Percentiles rank a stretch among this genome's conserved stretches.
These are phyloP conservation scores for Patella vulgata DNA, from an alignment of 1,140 invertebrate genomes.

Conservation along the genomic window DNA sequence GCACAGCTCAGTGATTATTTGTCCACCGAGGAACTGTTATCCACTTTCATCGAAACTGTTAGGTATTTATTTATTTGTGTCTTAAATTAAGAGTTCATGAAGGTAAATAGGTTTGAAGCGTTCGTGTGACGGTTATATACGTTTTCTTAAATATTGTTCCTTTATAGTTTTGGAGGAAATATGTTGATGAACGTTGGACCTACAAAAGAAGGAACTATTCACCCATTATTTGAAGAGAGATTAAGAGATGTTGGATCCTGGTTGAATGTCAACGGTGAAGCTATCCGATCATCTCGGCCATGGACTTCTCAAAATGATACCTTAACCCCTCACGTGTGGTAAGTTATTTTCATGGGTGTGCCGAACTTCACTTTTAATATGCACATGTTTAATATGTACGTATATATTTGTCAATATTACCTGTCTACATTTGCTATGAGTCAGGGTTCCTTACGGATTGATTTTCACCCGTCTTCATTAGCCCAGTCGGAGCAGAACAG, in stretches of 20 bases:
- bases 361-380: too few relatives aligned
- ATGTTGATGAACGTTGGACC: slow-evolving; percentile 89
- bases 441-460: too few relatives aligned
- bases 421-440: too few relatives aligned
- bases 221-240: too few relatives aligned
- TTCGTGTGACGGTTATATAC: not conserved
- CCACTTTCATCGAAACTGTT: slow-evolving; percentile 79
- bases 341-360: too few relatives aligned
- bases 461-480: too few relatives aligned
- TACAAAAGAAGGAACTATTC: slow-evolving; percentile 89
- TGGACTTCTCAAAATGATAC: slow-evolving; percentile 82
- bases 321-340: slow-evolving; percentile 70
- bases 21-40: slow-evolving; percentile 78
- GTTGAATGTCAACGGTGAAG: slow-evolving; percentile 76
- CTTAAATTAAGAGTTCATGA: too few relatives aligned
- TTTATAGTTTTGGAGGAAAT: slow-evolving; percentile 80
- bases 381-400: too few relatives aligned
- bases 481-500: too few relatives aligned
- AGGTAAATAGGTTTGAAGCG: too few relatives aligned
- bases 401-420: too few relatives aligned
- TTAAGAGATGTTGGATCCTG: slow-evolving; percentile 76
- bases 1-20: slow-evolving; percentile 77
- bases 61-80: too few relatives aligned
- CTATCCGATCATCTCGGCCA: slow-evolving; percentile 85
- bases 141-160: not conserved